Base-by-base conservation (phyloP, 2,888 invertebrate species). In the Pachycephus smyrnensis region DNA sequence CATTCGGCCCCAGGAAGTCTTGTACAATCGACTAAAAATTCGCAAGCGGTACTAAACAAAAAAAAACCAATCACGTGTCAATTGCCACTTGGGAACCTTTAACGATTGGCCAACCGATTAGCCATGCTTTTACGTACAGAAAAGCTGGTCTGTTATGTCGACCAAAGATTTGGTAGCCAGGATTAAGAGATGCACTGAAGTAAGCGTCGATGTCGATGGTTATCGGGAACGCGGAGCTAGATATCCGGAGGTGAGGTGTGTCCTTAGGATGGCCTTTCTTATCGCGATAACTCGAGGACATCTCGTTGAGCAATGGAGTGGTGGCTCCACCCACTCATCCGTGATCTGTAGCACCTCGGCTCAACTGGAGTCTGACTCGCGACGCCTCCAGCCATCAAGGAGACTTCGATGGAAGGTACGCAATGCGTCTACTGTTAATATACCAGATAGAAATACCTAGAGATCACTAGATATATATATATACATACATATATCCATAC, bases 221-320 rank as follows among this genome's bases (percentile, higher is more conserved):
- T 84, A 84, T 86, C 85, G 79, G 73, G 55, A 68, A 77, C 73
- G 69, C 83, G 84, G 82, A 86, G 86, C 82, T 86, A 76, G 79
- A 79, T 79, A 74, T 79, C 79, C 79, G 76, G 76, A 79, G 79
- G 74, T 76, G 74, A 84, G 88, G 88, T 87, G 87, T 90, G 89
- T 90, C 90, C 89, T 89, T 87, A 89, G 88, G 90, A 90, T 90
- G 90, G 88, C 89, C 89, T 90, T 89, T 89, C 89, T 90, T 89
- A 90, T 90, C 90, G 86, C 84, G 87, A 88, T 89, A 89, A 88
- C 87, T 87, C 89, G 91, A 90, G 91, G 90, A 90, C 90, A 90
- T 90, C 89, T 86, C 81, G 88, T 88, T 88, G 86, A 88, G 89
- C 87, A 90, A 90, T 86, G 82, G 86, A 85, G 82, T 83, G 80